These are phyloP conservation scores for Erythrocercus mccallii DNA, from an alignment of 2,113 vertebrate genomes.

Conservation along the genomic window DNA sequence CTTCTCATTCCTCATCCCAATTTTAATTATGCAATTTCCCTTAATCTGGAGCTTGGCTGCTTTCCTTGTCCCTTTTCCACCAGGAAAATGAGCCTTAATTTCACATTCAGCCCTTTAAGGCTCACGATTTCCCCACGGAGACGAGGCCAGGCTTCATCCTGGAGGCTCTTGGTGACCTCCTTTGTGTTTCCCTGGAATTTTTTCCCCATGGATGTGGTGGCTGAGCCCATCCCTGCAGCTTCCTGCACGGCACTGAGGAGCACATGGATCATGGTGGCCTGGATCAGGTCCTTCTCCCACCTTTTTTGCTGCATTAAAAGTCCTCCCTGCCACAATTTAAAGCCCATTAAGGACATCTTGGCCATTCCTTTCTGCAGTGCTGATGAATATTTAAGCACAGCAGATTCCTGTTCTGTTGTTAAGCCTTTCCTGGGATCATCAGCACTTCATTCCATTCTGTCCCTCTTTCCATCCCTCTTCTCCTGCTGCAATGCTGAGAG, in stretches of 20 bases:
- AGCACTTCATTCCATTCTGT: not conserved
- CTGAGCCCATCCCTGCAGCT: not conserved
- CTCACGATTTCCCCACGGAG: not conserved
- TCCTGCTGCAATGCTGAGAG: not conserved
- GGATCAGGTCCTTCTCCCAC: not conserved
- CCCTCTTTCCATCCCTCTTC: not conserved
- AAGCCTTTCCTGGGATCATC: not conserved
- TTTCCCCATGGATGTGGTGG: fast-evolving
- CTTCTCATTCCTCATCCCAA: not conserved
- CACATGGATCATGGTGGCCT: fast-evolving
- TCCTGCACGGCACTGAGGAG: fast-evolving
- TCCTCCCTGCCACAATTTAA: fast-evolving
- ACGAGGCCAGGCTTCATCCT: not conserved
- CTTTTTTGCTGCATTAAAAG: not conserved
- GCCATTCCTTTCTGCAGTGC: fast-evolving
- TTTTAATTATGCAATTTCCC: not conserved
- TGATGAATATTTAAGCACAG: not conserved
- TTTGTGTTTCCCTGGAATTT: not conserved
- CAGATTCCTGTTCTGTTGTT: not conserved
- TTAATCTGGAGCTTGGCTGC: not conserved
- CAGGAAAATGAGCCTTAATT: slow-evolving; percentile 1
- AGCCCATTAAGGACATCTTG: not conserved
- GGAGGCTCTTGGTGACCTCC: not conserved
- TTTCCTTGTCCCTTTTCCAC: not conserved
- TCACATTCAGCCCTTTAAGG: slow-evolving; percentile 7